These are phyloP conservation scores for Papilio demoleus DNA, from an alignment of 2,888 invertebrate species.

Conservation along the genomic window DNA sequence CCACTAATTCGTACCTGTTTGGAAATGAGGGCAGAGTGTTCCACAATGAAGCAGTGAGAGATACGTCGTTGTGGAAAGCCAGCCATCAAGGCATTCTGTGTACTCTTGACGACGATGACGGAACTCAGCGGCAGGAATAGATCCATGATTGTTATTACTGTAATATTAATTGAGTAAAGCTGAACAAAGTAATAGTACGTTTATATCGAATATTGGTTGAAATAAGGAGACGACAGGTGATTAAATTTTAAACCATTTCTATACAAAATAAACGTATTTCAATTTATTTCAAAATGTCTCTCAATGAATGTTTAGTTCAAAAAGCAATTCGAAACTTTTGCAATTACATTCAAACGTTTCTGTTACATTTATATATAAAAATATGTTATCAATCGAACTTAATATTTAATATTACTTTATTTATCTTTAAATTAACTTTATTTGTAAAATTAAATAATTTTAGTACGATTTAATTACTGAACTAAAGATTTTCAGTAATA, in stretches of 20 bases:
- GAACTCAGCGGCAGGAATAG: no score
- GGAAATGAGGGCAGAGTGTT: no score
- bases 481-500: not conserved
- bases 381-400: not conserved
- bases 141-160: no score
- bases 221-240: not conserved
- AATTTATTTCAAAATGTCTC: not conserved
- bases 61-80: no score
- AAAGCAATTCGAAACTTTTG: constrained; percentile 12
- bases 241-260: constrained; percentile 2
- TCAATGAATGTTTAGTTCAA: not conserved
- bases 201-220: not conserved
- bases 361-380: not conserved
- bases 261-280: not conserved
- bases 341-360: constrained; percentile 4
- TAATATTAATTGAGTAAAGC: no score
- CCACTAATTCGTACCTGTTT: no score
- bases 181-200: no score
- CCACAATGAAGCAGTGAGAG: no score
- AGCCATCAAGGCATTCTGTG: no score
- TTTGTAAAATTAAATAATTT: not conserved
- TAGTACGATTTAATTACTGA: not conserved
- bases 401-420: not conserved
- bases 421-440: no score
- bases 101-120: no score